Conservation (phyloP, 2,888 invertebrate genomes). For the Phania funesta region DNA sequence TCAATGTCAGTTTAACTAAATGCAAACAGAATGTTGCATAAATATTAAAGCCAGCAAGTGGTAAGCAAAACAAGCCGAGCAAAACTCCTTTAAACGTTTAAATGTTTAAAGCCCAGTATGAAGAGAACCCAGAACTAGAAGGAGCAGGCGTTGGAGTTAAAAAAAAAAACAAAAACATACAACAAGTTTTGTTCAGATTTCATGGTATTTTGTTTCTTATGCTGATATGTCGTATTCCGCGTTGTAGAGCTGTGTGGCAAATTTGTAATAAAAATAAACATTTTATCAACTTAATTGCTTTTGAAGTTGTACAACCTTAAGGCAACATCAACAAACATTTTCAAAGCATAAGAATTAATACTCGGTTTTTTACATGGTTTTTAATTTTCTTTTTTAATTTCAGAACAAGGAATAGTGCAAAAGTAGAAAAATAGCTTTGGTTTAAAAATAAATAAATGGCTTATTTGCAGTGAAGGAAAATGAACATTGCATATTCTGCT, state of each 20-base stretch:
- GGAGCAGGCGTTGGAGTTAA: not conserved
- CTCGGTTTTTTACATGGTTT: constrained; percentile 30
- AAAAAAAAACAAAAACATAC: not conserved
- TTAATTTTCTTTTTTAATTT: constrained; percentile 42
- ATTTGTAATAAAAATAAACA: constrained; percentile 64
- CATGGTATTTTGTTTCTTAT: not conserved
- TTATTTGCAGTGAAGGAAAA: constrained; percentile 13
- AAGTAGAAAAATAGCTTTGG: not conserved
- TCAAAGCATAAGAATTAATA: constrained; percentile 30
- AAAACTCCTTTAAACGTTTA: constrained; percentile 16
- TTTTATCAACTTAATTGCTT: constrained; percentile 69
- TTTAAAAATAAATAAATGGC: constrained; percentile 2
- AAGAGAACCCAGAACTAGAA: not conserved
- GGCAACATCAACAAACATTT: constrained; percentile 44
- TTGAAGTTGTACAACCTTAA: constrained; percentile 60
- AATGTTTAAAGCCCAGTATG: not conserved
- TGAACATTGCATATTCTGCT: too few relatives aligned
- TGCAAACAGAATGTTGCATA: constrained; percentile 51
- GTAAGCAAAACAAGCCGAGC: constrained; percentile 36
- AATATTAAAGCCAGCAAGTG: constrained; percentile 58
- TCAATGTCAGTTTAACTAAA: constrained; percentile 67
- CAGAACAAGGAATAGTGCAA: not conserved
- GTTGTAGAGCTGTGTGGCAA: constrained; percentile 49
- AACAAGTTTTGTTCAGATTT: constrained; percentile 27
- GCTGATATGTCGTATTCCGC: not conserved